Evolutionary conservation across 2,888 invertebrate genomes (phyloP).

Genomic region (Bedellia somnulentella): DNA sequence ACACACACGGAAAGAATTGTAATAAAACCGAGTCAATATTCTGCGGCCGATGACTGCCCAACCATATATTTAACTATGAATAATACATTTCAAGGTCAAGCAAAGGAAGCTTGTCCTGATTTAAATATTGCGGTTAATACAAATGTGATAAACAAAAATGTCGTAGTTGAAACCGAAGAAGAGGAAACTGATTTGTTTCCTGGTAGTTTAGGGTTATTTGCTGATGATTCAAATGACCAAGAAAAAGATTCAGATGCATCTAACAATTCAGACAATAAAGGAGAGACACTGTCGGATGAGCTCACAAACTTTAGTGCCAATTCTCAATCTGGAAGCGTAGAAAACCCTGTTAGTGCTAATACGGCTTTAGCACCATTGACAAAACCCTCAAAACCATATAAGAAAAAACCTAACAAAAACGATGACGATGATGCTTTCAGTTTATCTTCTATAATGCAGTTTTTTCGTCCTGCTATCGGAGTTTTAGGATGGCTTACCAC

Average conservation of each 20-base stretch:
- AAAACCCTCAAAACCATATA: too few relatives aligned
- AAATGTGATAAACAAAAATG: constrained; percentile 64
- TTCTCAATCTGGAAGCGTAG: constrained; percentile 20
- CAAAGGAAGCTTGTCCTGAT: constrained; percentile 69
- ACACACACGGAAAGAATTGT: constrained; percentile 46
- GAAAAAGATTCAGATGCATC: constrained; percentile 26
- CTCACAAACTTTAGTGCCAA: constrained; percentile 33
- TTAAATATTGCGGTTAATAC: constrained; percentile 71
- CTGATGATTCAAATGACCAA: constrained; percentile 24
- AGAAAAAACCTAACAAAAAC: constrained; percentile 16
- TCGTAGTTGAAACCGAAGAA: constrained; percentile 45
- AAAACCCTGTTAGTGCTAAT: background rate
- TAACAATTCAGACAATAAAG: constrained; percentile 8
- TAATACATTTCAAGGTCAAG: constrained; percentile 55
- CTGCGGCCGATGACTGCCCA: constrained; percentile 50
- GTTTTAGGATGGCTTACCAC: constrained; percentile 55
- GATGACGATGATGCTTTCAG: constrained; percentile 52
- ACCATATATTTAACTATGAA: constrained; percentile 59
- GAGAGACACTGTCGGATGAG: constrained; percentile 36
- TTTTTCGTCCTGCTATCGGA: constrained; percentile 51
- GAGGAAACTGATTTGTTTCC: constrained; percentile 30
- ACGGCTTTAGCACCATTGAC: background rate
- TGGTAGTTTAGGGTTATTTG: constrained; percentile 31
- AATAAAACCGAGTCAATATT: constrained; percentile 49
- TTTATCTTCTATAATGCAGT: constrained; percentile 38